Evolutionary conservation across 2,888 invertebrate species (phyloP), one percentile per base, ranked within the genome.

Genomic region (Falcaria lacertinaria): DNA sequence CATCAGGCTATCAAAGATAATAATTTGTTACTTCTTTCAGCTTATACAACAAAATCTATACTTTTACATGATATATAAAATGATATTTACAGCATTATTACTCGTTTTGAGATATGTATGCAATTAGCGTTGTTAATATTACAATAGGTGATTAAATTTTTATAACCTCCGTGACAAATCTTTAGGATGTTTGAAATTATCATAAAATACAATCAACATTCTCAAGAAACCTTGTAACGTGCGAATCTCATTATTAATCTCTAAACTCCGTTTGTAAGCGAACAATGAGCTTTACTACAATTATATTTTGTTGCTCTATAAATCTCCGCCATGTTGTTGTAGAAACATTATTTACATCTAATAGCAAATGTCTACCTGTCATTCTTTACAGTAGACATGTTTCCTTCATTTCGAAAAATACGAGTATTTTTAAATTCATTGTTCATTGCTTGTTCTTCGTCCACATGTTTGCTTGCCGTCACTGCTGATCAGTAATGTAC

Each of bases 361-460:
- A 64, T 62, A 60, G 60, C 66, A 60, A 64, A 66, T 61, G 68
- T 72, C 68, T 60, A 68, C 70, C 68, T 72, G 71, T 68, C 72
- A 68, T 50, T 60, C 46, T 49, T 41, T 54, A 43, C 45, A 52
- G 50, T 48, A 58, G 54, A 59, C 55, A 55, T 41, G 33, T 39
- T 17, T 43, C 44, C 44, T 34, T 19, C 35, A 28, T 28, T 8
- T 22, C 32, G 22, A 11, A 4, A 33, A 28, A 39, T 8, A 7
- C 4, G 17, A 35, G 16, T 8, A 13, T 34, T 37, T 13, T 11
- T 1, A 0, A 7, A 5, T 14, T 33, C 5, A 1, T 16, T 6
- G 8, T 16, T 17, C 42, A 44, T 35, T 34, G 34, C 41, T n/a
- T 11, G 15, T 15, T 11, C 15, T 15, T 5, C 4, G 14, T 22